These are phyloP conservation scores for Pararge aegeria DNA, from an alignment of 1,140 invertebrate genomes.

Conservation along the genomic window DNA sequence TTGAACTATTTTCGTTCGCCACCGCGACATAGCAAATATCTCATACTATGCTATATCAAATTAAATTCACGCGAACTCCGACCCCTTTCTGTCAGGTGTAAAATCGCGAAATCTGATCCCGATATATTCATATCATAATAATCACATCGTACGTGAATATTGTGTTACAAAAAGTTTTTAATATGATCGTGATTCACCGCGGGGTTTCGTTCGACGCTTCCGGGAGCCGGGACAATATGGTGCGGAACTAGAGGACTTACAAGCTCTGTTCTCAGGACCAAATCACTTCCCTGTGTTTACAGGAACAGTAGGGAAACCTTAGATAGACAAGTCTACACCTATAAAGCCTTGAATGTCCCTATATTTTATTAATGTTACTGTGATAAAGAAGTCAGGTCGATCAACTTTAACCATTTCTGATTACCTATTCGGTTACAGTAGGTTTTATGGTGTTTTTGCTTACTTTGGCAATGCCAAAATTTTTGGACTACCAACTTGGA, in stretches of 20 bases:
- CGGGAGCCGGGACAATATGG: conserved; percentile 54
- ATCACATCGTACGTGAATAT: conserved; percentile 24
- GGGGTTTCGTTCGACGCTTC: conserved; percentile 58
- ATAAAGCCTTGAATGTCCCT: no score
- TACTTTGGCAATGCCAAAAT: no score
- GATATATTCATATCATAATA: conserved; percentile 26
- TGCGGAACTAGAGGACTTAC: conserved; percentile 64
- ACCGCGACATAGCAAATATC: no score
- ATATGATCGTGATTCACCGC: conserved; percentile 57
- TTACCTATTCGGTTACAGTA: no score
- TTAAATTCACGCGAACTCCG: not conserved
- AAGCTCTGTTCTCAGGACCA: conserved; percentile 56
- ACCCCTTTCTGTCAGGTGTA: conserved; percentile 3
- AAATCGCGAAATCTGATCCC: conserved; percentile 21
- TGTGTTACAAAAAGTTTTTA: conserved; percentile 43
- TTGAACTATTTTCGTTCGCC: no score
- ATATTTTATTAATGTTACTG: no score
- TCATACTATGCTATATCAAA: not conserved
- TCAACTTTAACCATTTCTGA: no score
- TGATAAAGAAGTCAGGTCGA: no score
- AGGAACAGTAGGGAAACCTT: conserved; percentile 62
- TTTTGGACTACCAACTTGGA: no score
- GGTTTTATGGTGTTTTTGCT: no score
- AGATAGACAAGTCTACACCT: conserved; percentile 27
- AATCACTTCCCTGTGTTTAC: conserved; percentile 46